Evolutionary conservation across 30 jellyfish, hydroid and myxozoan genomes (phyloP).

Genomic region (Cassiopea xamachana): DNA sequence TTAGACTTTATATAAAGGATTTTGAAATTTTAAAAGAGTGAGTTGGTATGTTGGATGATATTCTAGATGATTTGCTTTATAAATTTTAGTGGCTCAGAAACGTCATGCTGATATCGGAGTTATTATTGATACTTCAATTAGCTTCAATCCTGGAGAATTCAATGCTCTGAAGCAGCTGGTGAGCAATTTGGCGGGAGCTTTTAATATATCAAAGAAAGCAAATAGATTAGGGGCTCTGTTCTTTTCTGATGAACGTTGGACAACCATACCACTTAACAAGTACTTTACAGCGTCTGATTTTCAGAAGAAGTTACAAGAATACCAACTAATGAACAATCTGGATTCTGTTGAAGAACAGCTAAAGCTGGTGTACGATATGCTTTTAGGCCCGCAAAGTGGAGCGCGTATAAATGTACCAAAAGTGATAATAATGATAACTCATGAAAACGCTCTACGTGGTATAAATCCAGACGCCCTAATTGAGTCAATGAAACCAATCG

Average conservation of each 20-base stretch:
- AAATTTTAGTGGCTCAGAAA: background rate
- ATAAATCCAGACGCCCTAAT: slow-evolving; percentile 17
- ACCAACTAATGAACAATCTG: slow-evolving; percentile 38
- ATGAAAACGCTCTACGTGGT: slow-evolving; percentile 35
- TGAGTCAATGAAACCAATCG: slow-evolving; percentile 54
- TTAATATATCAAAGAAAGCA: slow-evolving; percentile 8
- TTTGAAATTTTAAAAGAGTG: no score
- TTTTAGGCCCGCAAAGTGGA: slow-evolving; percentile 37
- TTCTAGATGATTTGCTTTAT: background rate
- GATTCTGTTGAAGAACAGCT: slow-evolving; percentile 36
- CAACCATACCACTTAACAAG: slow-evolving; percentile 44
- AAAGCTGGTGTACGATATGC: slow-evolving; percentile 32
- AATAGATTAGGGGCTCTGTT: slow-evolving; percentile 56
- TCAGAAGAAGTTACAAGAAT: slow-evolving; percentile 10
- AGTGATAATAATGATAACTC: slow-evolving; percentile 46
- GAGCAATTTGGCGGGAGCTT: slow-evolving; percentile 38
- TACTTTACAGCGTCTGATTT: slow-evolving; percentile 21
- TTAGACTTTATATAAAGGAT: no score
- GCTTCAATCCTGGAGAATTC: slow-evolving; percentile 26
- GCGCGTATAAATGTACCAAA: slow-evolving; percentile 60
- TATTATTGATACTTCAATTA: slow-evolving; percentile 52
- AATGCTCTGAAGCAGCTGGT: slow-evolving; percentile 28
- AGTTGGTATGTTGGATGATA: no score
- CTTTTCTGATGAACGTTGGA: slow-evolving; percentile 58
- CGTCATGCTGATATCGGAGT: slow-evolving; percentile 61